These are phyloP conservation scores for Hylia prasina DNA, from an alignment of 2,113 vertebrate genomes.

Conservation along the genomic window DNA sequence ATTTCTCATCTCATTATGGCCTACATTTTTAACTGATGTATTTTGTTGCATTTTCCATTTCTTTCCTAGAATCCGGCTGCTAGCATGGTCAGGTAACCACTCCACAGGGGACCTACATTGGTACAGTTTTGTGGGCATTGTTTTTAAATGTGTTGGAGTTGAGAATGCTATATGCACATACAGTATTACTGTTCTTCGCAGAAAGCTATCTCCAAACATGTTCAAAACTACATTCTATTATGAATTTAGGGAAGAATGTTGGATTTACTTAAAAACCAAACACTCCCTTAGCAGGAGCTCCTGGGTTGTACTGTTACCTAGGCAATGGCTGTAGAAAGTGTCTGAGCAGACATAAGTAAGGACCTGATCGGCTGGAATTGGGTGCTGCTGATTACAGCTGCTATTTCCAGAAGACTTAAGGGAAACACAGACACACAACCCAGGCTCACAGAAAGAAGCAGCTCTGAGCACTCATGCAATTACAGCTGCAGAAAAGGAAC, in stretches of 20 bases:
- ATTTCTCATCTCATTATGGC: constrained; percentile 14
- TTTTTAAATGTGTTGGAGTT: background rate
- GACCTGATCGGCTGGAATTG: background rate
- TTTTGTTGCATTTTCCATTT: background rate
- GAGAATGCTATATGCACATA: background rate
- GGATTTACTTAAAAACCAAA: background rate
- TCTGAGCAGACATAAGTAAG: background rate
- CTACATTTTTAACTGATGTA: background rate
- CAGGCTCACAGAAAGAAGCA: background rate
- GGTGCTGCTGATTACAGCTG: background rate
- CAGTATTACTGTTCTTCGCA: background rate
- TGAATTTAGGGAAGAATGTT: background rate
- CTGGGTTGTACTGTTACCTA: background rate
- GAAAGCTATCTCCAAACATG: background rate
- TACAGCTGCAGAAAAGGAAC: background rate
- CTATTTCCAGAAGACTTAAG: background rate
- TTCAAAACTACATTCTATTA: background rate
- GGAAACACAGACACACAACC: background rate
- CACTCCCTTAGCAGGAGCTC: background rate
- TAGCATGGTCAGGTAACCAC: background rate
- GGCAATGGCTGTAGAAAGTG: background rate
- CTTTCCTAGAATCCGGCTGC: background rate
- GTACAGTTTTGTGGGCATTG: background rate
- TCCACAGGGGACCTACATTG: background rate
- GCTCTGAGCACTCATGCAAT: background rate